phyloP scores from a whole-genome alignment of 1,140 invertebrate species.

The Conus ventricosus region DNA sequence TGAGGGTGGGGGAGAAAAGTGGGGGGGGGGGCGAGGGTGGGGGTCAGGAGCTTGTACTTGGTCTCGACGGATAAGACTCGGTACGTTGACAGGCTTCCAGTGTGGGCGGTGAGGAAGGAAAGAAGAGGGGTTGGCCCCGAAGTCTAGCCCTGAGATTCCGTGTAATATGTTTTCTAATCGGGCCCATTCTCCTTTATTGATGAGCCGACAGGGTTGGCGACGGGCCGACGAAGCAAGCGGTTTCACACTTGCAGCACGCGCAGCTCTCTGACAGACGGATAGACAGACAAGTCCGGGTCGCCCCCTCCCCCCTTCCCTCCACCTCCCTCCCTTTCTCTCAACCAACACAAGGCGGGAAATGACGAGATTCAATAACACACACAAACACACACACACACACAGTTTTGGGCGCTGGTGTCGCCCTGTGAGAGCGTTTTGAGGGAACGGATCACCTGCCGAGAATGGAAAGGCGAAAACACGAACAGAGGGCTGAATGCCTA shows the following conservation, averaged over 20 bases:
- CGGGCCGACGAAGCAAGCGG: neutral
- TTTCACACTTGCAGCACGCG: slow-evolving; percentile 19
- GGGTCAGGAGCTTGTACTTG: neutral
- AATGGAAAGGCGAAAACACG: neutral
- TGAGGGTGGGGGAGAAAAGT: neutral
- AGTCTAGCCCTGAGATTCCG: slow-evolving; percentile 5
- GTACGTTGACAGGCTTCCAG: too few relatives aligned
- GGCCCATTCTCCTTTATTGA: slow-evolving; percentile 24
- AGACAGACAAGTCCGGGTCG: neutral
- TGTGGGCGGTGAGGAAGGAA: neutral
- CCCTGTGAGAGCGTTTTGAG: neutral
- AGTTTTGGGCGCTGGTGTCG: too few relatives aligned
- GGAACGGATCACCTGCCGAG: neutral
- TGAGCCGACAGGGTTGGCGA: slow-evolving; percentile 11
- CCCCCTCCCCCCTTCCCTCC: neutral
- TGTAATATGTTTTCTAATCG: slow-evolving; percentile 30
- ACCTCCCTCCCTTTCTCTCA: neutral
- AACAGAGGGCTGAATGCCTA: neutral
- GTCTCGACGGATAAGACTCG: too few relatives aligned
- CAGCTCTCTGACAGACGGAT: neutral
- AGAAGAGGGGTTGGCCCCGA: neutral
- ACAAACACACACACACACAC: neutral
- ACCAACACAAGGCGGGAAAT: too few relatives aligned
- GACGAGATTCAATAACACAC: neutral
- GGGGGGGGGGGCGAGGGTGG: neutral